Evolutionary conservation across 2,113 vertebrate genomes (phyloP).

Genomic region (Spermophilus dauricus): DNA sequence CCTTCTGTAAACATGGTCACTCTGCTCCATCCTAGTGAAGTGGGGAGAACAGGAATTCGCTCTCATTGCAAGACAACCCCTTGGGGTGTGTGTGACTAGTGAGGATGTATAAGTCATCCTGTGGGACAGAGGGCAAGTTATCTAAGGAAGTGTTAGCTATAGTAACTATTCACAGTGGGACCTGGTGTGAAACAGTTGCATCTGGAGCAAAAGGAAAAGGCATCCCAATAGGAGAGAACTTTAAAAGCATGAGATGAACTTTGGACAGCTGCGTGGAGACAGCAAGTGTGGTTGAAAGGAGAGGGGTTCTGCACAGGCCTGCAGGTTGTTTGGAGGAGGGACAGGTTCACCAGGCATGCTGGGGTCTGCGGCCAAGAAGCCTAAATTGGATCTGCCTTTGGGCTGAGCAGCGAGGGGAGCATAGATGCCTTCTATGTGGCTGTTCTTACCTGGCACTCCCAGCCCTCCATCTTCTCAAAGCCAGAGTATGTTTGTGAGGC

Average conservation of each 20-base stretch:
- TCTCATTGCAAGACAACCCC: background rate
- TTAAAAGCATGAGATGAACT: background rate
- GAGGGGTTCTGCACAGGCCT: background rate
- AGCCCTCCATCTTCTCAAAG: background rate
- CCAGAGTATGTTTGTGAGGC: background rate
- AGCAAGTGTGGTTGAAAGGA: background rate
- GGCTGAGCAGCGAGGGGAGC: background rate
- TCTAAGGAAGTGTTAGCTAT: background rate
- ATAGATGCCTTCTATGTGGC: background rate
- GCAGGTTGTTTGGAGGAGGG: background rate
- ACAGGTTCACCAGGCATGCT: fast-evolving
- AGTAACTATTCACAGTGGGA: background rate
- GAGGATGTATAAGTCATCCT: background rate
- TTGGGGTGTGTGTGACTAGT: background rate
- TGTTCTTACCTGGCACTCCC: background rate
- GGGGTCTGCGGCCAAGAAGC: fast-evolving
- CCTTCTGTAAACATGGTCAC: background rate
- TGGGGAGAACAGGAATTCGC: too few species aligned
- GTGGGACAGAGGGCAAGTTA: background rate
- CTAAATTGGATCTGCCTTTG: background rate
- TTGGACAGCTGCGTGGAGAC: background rate
- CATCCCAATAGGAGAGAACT: background rate
- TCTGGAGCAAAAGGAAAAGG: conserved; percentile 11
- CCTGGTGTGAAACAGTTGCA: background rate
- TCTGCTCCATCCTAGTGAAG: background rate